These are phyloP conservation scores for Peromyscus attwateri DNA, from an alignment of 2,797 vertebrate species.

Conservation along the genomic window DNA sequence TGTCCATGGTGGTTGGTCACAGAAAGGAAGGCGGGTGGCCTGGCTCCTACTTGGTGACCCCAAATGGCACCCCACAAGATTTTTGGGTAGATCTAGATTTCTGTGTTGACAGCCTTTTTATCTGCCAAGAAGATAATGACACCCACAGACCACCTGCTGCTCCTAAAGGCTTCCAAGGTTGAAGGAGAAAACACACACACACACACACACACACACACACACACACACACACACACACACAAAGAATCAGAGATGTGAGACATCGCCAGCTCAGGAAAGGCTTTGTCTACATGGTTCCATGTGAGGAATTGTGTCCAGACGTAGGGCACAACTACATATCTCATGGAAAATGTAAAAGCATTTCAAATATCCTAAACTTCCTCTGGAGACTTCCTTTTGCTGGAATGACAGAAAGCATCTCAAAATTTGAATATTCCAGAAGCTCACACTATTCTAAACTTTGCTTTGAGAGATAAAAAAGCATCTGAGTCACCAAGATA, in stretches of 20 bases:
- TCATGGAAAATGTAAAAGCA: not conserved
- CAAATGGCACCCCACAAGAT: not conserved
- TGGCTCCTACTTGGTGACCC: not conserved
- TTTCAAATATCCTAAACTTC: not conserved
- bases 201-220: too few relatives aligned
- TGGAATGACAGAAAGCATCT: not conserved
- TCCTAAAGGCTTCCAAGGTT: not conserved
- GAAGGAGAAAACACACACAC: not conserved
- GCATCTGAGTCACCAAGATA: constrained; percentile 36
- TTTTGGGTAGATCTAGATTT: not conserved
- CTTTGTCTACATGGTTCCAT: not conserved
- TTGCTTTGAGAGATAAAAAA: constrained; percentile 11
- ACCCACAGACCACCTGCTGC: not conserved
- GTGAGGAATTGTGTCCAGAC: not conserved
- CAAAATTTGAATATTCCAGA: not conserved
- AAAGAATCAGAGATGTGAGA: not conserved
- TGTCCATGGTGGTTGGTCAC: not conserved
- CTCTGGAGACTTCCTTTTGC: not conserved
- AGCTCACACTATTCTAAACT: not conserved
- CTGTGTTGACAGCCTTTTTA: not conserved
- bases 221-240: too few relatives aligned
- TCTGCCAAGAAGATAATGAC: not conserved
- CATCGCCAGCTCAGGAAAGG: not conserved
- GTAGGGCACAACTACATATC: not conserved
- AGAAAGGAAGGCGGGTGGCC: not conserved